Base-by-base conservation (phyloP, 2,113 vertebrate species). In the Ciconia boyciana region DNA sequence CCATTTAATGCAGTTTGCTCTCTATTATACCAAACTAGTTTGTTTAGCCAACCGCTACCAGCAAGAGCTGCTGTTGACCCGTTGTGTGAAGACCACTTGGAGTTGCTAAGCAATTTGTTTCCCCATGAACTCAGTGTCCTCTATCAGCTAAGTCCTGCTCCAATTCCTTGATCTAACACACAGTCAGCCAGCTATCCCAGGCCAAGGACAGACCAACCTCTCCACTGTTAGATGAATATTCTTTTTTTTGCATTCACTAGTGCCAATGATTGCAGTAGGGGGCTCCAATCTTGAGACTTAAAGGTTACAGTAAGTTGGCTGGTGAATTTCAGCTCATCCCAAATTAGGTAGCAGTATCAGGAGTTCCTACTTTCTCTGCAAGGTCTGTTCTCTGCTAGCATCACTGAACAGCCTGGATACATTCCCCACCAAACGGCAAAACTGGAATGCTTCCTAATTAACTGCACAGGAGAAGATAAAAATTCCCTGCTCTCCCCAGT, bases 391-490 rank as follows among this genome's bases (percentile, higher is more conserved):
- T 25, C 60, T 70, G 70, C 66, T 48, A 75, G 61, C 66, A 17
- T 64, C 2, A 9, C 85, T 65, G 75, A 96, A 69, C 68, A 94
- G 90, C 65, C 88, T 96, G 69, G 68, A 83, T 82, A 29, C 6
- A 1, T 66, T 96, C 90, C 85, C 81, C 75, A 70, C 76, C 90
- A 95, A 62, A 93, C 7, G 8, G 87, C 60, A 78, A 18, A 32
- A 58, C 62, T 81, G 83, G 85, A 94, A 79, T 24, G 62, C 49
- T 90, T 93, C 89, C 81, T 89, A 83, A 77, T 94, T 94, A 96
- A 83, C 92, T 90, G 69, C 87, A 72, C 3, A 5, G 54, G 79
- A 91, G 52, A 81, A 70, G 72, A 89, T 68, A 87, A 93, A 94
- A 84, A 75, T 61, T 86, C 79, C 75, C 75, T 24, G 11, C 58